Base-by-base conservation (phyloP, 2,888 invertebrate species). In the Ditylenchus weischeri region DNA sequence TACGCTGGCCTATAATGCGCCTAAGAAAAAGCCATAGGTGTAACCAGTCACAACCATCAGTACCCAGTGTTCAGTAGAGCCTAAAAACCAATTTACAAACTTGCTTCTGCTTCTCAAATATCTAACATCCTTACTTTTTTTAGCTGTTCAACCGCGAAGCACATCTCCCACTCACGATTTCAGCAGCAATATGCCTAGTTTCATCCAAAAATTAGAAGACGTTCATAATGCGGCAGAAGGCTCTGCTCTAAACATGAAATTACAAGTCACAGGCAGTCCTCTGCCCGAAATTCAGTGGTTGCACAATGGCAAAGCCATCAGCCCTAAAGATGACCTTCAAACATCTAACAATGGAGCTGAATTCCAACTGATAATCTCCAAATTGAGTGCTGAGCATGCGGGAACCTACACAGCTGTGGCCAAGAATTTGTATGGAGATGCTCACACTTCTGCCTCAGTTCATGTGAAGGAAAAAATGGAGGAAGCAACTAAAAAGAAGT, bases 351-450 rank as follows among this genome's bases (percentile, higher is more conserved):
- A 62, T 50, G 71, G 73, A n/a, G 65, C 69, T 57, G 67, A 66
- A 57, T 74, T 75, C 60, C 71, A 71, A 6, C 68, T 81, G 48
- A 73, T 74, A 62, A 78, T 81, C 62, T 70, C 64, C 47, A 67
- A 71, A 36, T 76, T 78, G 62, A 72, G 68, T 15, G 71, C 74
- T 23, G 70, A 75, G 23, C 35, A 69, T 35, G 74, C 75, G 62
- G 82, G 81, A 35, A 78, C 76, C 0, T 81, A 79, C 75, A 82
- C 81, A 8, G 78, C 78, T 10, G 73, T 78, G 13, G 80, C 79
- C 19, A 75, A 70, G 13, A 82, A 82, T 64, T 68, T 54, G 29
- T 78, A 76, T 66, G 80, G 80, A 36, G 78, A 78, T 57, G 75
- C 71, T 18, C 54, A 54, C 54, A 23, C 54, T 13, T 54, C 54